Percentiles rank a stretch among this genome's conserved stretches.
Conservation (phyloP, 2,888 invertebrate species). For the Apomyelois bistriatella region DNA sequence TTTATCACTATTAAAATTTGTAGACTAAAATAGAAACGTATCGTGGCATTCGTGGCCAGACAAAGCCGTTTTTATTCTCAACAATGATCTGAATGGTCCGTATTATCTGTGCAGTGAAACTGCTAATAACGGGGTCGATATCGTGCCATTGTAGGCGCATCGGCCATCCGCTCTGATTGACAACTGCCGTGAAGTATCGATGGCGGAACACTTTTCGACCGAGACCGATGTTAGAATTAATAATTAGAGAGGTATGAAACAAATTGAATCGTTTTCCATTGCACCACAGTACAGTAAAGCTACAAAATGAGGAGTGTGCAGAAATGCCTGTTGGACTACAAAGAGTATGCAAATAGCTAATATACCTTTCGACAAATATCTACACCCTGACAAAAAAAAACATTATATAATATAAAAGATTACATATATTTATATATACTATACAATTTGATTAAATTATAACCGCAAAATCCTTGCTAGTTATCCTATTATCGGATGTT, state of each 20-base stretch:
- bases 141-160: conserved; percentile 60
- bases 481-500: too few relatives aligned
- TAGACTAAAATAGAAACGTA: too few relatives aligned
- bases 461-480: too few relatives aligned
- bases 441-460: too few relatives aligned
- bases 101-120: conserved; percentile 16
- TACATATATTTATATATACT: too few relatives aligned
- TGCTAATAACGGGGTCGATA: conserved; percentile 55
- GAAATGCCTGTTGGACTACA: not conserved
- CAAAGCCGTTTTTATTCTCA: not conserved
- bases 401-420: too few relatives aligned
- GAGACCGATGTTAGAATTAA: conserved; percentile 44
- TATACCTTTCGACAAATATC: too few relatives aligned
- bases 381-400: too few relatives aligned
- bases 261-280: conserved; percentile 30
- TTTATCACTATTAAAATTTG: too few relatives aligned
- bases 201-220: conserved; percentile 51
- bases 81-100: not conserved
- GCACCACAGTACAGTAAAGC: not conserved
- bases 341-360: too few relatives aligned
- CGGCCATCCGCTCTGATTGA: conserved; percentile 66
- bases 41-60: not conserved
- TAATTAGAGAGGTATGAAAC: conserved; percentile 45
- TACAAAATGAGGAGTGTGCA: not conserved
- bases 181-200: conserved; percentile 65